Base-by-base conservation (phyloP, 2,113 vertebrate genomes). In the Corythoichthys intestinalis region DNA sequence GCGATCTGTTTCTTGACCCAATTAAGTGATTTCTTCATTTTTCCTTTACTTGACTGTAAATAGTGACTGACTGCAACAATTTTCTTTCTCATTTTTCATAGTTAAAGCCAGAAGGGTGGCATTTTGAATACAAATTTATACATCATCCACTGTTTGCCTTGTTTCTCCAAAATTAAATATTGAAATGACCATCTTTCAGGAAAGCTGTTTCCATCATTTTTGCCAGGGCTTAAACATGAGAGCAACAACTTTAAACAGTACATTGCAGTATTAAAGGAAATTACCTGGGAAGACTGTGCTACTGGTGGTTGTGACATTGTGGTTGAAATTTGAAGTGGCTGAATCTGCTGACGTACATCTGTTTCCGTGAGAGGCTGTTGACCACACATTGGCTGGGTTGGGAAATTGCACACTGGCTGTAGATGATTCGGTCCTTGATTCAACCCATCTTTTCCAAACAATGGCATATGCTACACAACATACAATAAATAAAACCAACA, bases 241-340 rank as follows among this genome's bases (percentile, higher is more conserved):
- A 66, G n/a, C 7, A 66, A 54, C 9, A 6, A 52, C 9, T n/a
- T 11, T 15, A 53, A 66, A 66, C 49, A 20, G 41, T 4, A 41
- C 39, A 41, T 3, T 4, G 39, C 6, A 2, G 41, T 44, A 44
- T 44, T 44, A 2, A 44, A 44, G 3, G 37, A n/a, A 35, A 48
- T 75, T 94, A 97, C 96, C 94, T 95, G 93, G 0, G 93, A 54
- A 53, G 88, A 64, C 41, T 90, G 93, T 66, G 82, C 8, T 20
- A 39, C 49, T 47, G 81, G 54, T 48, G 92, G 85, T 13, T 87
- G 67, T 6, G 84, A 81, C 41, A 44, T 7, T 44, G 41, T 8
- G 0, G 91, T 73, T 0, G 93, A 87, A 56, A 93, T 91, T 84
- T 94, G 94, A 14, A 93, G 85, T 39, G 94, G 90, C 41, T 92